Conservation (phyloP, 2,797 vertebrate genomes). For the Loris lydekkerianus region DNA sequence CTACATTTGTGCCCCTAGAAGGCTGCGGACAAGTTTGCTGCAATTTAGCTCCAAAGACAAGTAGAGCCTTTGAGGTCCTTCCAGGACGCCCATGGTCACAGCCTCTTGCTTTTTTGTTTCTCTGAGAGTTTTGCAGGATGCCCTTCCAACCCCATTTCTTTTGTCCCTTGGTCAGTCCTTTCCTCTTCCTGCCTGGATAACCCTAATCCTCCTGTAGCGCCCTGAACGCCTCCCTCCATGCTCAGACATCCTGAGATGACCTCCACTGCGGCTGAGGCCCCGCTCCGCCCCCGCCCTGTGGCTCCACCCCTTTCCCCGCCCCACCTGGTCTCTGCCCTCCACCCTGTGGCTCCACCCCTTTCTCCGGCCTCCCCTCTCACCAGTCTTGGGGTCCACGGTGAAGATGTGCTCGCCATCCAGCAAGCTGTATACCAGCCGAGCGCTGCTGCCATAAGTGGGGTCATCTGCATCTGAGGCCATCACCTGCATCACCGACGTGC, state of each 20-base stretch:
- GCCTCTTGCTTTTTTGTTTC: neutral
- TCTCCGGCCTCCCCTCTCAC: slow-evolving; percentile 87
- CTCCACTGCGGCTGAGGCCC: no score
- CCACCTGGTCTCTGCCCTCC: rapidly evolving
- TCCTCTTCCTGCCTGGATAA: neutral
- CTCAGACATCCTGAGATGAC: no score
- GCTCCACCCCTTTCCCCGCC: rapidly evolving
- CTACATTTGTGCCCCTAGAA: no score
- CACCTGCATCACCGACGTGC: slow-evolving; percentile 98
- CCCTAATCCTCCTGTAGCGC: neutral
- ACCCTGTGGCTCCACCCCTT: neutral
- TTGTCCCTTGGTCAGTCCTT: neutral
- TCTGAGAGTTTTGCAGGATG: neutral
- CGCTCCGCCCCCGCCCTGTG: no score
- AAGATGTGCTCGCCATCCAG: slow-evolving; percentile 97
- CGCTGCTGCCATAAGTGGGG: slow-evolving; percentile 97
- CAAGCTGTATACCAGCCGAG: slow-evolving; percentile 96
- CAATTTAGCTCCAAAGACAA: slow-evolving; percentile 5
- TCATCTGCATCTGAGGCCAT: slow-evolving; percentile 98
- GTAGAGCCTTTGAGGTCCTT: neutral
- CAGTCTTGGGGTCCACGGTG: slow-evolving; percentile 95
- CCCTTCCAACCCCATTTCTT: neutral
- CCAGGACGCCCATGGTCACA: neutral
- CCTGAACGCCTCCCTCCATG: neutral
- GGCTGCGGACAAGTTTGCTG: neutral